Evolutionary conservation across 2,797 vertebrate genomes (phyloP), one percentile per base, ranked within the genome.

Genomic region (Sebastes elongatus): DNA sequence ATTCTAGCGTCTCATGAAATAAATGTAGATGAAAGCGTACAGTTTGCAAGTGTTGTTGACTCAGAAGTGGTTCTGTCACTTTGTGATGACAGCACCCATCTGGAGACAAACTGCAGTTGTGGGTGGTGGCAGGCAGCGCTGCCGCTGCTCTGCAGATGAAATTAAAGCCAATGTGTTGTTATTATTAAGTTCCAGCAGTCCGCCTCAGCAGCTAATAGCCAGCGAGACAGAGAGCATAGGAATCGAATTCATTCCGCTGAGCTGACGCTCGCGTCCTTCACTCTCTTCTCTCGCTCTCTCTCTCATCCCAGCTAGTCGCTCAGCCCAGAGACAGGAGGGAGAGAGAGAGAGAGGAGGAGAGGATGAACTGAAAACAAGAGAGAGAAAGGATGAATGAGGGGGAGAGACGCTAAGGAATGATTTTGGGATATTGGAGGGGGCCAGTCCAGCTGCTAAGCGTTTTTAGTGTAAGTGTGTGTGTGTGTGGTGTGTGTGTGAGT

Each of bases 161-260:
- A 81, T 73, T 30, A 57, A 75, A 88, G 22, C 33, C 23, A 30
- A 22, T 60, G 72, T 76, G 73, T 84, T 78, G 73, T 84, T 78
- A 52, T 81, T 78, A 62, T 78, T 65, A 76, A 85, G 60, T 82
- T 87, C 52, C 52, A 76, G 27, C 71, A 55, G 69, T 70, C 73
- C 76, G 73, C 78, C 78, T 65, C 65, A 92, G 94, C 93, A 95
- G 93, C 93, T 86, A 95, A 94, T 86, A 93, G 94, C 84, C 49
- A 81, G 80, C 3, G 20, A 88, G 80, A 87, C 68, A 59, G 56
- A 85, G 69, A 83, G 93, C 93, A 93, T 95, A 95, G 94, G 95
- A 96, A 93, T 94, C 94, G 90, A 94, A 95, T 93, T 94, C 90
- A 94, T 92, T 92, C 89, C 82, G 91, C 91, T 93, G 90, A 92